These are phyloP conservation scores for Armadillidium nasatum DNA, from an alignment of 1,140 invertebrate species.

Conservation along the genomic window DNA sequence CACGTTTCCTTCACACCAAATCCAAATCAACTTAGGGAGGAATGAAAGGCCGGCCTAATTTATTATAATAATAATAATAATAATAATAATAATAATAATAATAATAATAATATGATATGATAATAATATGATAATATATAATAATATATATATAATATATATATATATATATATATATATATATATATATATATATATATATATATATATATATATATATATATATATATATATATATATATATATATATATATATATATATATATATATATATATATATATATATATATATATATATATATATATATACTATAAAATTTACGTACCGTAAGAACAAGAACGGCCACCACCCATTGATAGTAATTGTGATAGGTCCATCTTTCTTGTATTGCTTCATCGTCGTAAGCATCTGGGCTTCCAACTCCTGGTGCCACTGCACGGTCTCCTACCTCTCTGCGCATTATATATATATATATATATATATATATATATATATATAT, in stretches of 20 bases:
- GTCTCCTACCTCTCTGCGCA: slow-evolving; percentile 29
- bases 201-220: too few species aligned
- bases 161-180: too few species aligned
- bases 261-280: too few species aligned
- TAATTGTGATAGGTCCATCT: slow-evolving; percentile 48
- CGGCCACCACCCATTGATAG: slow-evolving; percentile 54
- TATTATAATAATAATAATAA: neutral
- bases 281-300: too few species aligned
- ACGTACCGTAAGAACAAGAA: slow-evolving; percentile 49
- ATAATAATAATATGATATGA: too few species aligned
- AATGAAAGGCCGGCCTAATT: slow-evolving; percentile 77
- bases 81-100: too few species aligned
- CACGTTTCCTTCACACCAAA: slow-evolving; percentile 71
- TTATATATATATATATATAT: neutral
- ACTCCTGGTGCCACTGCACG: slow-evolving; percentile 38
- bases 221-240: too few species aligned
- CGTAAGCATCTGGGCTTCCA: slow-evolving; percentile 26
- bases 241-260: too few species aligned
- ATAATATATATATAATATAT: too few species aligned
- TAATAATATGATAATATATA: too few species aligned
- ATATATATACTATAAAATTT: too few species aligned
- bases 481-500: slow-evolving; percentile 15
- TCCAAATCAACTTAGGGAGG: slow-evolving; percentile 89
- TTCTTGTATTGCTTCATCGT: slow-evolving; percentile 33
- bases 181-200: too few species aligned